A percentile compares a stretch with the other conserved stretches of the same genome.
These are phyloP conservation scores for Drosophila repleta DNA, from an alignment of 1,140 invertebrate genomes.

Conservation along the genomic window DNA sequence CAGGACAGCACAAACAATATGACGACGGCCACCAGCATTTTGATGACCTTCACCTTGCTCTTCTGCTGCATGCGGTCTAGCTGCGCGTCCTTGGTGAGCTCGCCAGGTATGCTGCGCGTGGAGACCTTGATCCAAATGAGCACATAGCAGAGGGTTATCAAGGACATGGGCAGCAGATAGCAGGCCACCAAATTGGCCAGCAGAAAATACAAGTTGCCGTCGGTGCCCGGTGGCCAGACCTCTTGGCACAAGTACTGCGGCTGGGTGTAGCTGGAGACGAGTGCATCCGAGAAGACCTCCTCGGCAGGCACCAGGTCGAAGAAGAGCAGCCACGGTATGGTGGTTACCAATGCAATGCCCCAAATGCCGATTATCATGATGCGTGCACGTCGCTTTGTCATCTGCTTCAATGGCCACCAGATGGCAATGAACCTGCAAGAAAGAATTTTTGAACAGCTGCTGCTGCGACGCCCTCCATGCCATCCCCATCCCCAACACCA, in stretches of 20 bases:
- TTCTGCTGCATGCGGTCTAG: conserved; percentile 96
- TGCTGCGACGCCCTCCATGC: conserved; percentile 13
- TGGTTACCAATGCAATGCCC: conserved; percentile 92
- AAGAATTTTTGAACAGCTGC: conserved; percentile 58
- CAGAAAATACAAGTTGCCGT: conserved; percentile 93
- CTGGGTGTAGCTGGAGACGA: conserved; percentile 83
- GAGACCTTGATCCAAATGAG: conserved; percentile 97
- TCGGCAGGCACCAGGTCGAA: conserved; percentile 90
- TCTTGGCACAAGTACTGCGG: conserved; percentile 91
- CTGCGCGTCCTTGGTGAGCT: conserved; percentile 93
- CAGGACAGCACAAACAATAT: conserved; percentile 97
- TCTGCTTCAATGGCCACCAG: conserved; percentile 96
- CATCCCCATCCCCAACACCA: too few species aligned
- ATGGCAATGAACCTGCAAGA: conserved; percentile 96
- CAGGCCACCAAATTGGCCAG: conserved; percentile 95
- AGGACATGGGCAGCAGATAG: conserved; percentile 95
- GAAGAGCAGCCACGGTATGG: conserved; percentile 95
- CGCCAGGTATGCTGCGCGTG: conserved; percentile 92
- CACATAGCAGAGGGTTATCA: conserved; percentile 96
- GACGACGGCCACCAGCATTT: conserved; percentile 98
- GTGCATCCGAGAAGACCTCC: conserved; percentile 86
- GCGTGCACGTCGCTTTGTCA: conserved; percentile 92
- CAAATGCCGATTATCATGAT: conserved; percentile 96
- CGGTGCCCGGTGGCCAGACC: conserved; percentile 92
- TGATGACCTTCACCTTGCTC: conserved; percentile 97